Evolutionary conservation across 2,113 vertebrate genomes (phyloP).

Genomic region (Cavia aperea): DNA sequence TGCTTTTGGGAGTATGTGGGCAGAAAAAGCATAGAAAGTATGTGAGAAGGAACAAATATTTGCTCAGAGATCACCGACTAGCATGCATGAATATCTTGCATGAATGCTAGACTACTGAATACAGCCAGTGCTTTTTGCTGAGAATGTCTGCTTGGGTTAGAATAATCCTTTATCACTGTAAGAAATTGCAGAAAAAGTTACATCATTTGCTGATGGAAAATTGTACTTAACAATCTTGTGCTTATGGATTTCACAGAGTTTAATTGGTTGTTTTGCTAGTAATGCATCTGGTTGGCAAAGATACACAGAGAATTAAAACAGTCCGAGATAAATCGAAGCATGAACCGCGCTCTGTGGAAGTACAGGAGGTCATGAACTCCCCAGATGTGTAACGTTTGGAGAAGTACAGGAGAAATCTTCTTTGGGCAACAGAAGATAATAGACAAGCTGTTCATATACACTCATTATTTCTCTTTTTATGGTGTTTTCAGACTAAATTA

Average conservation of each 20-base stretch:
- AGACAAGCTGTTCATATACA: neutral
- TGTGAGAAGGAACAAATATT: neutral
- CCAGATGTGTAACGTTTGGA: neutral
- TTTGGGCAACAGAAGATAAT: neutral
- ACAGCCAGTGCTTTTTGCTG: neutral
- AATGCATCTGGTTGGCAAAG: neutral
- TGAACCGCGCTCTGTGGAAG: neutral
- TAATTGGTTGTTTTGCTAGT: conserved; percentile 12
- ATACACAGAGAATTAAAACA: neutral
- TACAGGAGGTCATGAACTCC: neutral
- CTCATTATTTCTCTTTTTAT: neutral
- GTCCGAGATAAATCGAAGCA: neutral
- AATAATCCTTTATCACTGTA: neutral
- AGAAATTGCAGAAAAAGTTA: neutral
- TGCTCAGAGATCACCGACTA: neutral
- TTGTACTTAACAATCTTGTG: neutral
- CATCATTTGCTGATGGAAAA: neutral
- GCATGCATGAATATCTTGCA: neutral
- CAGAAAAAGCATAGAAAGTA: neutral
- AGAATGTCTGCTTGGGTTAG: neutral
- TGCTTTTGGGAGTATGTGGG: neutral
- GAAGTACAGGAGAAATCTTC: neutral
- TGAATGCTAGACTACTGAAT: neutral
- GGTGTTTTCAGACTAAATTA: neutral
- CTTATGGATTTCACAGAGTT: neutral